Percentiles rank a stretch among this genome's conserved stretches.
These are phyloP conservation scores for Scotopteryx bipunctaria DNA, from an alignment of 2,888 invertebrate species.

Conservation along the genomic window DNA sequence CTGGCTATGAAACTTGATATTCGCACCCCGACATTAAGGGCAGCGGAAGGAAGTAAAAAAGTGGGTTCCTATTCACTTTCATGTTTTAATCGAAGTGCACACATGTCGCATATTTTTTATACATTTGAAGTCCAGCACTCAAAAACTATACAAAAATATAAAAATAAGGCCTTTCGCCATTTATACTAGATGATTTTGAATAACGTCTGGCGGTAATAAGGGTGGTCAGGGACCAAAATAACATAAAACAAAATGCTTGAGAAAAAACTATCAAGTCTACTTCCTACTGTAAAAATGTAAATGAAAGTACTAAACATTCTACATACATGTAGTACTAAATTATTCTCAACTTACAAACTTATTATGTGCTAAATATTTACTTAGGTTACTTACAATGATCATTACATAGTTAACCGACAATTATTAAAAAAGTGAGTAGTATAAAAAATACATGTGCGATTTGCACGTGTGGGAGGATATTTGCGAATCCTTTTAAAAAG, in stretches of 20 bases:
- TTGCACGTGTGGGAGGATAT: slow-evolving; percentile 71
- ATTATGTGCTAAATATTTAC: too few species aligned
- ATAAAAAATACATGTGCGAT: slow-evolving; percentile 24
- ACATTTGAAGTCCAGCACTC: background rate
- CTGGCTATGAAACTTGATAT: slow-evolving; percentile 74
- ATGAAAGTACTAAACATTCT: too few species aligned
- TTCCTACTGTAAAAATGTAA: too few species aligned
- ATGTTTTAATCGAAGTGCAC: slow-evolving; percentile 66
- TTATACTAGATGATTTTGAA: too few species aligned
- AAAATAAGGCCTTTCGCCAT: too few species aligned
- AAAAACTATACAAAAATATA: background rate
- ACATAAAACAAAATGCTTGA: too few species aligned
- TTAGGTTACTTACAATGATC: too few species aligned
- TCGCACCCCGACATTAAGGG: slow-evolving; percentile 75
- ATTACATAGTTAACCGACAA: background rate
- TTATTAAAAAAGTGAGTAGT: slow-evolving; percentile 3
- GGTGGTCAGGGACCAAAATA: too few species aligned
- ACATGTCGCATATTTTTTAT: slow-evolving; percentile 63
- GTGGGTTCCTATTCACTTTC: slow-evolving; percentile 76
- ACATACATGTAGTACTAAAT: too few species aligned
- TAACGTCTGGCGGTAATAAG: too few species aligned
- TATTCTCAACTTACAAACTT: too few species aligned
- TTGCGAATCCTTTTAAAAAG: slow-evolving; percentile 72
- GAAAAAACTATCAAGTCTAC: too few species aligned
- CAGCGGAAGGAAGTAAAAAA: slow-evolving; percentile 82